Evolutionary conservation across 2,797 vertebrate species (phyloP), one percentile per base, ranked within the genome.

Genomic region (Silurus lanzhouensis): DNA sequence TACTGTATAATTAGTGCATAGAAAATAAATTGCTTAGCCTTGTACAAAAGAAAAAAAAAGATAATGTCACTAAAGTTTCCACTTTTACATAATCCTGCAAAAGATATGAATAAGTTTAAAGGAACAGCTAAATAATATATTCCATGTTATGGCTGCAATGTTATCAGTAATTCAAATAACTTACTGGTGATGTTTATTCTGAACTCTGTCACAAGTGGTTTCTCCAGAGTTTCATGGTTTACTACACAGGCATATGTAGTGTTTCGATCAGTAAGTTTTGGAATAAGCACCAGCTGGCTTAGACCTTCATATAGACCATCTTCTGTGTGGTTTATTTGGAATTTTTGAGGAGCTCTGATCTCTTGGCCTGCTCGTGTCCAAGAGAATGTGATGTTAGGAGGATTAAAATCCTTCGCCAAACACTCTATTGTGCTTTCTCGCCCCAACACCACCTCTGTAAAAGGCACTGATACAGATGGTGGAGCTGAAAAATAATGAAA

Each of bases 171-270:
- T 57, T 81, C 3, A 58, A 52, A 76, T 75, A 31, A 90, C 95
- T 94, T 86, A 96, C 95, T 85, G 27, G 91, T 94, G 63, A 95
- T 87, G 64, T 90, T 93, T 55, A 94, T 90, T 10, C 75, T 89
- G 85, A 96, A 94, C 77, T 92, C 85, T 85, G 88, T 19, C n/a
- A 52, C 55, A 13, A 90, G 80, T 48, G 90, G 88, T 8, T 91
- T 88, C 52, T 86, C 1, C 61, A 77, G 86, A 27, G 91, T 90
- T 2, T 38, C 80, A 72, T 96, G 95, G 1, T 71, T 92, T 76
- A 95, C 94, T 88, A 84, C 89, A 86, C 95, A 96, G 86, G 91
- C 88, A 78, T 93, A 96, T 80, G 93, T 95, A 52, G 83, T 87
- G 58, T 95, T 95, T 83, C 91, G 91, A 88, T 95, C 91, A 7